Evolutionary conservation across 2,888 invertebrate species (phyloP), one percentile per base, ranked within the genome.

Genomic region (Dione vanillae): DNA sequence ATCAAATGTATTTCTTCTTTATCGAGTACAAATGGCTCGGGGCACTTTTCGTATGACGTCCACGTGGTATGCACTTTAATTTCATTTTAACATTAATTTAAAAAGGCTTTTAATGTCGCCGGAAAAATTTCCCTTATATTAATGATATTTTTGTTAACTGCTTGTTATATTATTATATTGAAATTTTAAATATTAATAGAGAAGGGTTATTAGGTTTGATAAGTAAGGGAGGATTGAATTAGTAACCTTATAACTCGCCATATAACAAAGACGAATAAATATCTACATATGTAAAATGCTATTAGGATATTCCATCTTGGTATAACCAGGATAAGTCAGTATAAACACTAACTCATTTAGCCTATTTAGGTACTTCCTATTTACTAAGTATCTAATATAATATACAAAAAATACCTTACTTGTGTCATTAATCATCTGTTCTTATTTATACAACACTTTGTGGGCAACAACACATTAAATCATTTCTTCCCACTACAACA

Each of bases 21-120:
- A 65, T 45, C 56, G 56, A 52, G 65, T 58, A 69, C 35, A 70
- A 66, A 66, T 64, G 27, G 72, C 72, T 68, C 43, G 62, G 61
- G 54, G 68, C 65, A 70, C 65, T 72, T 66, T 74, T 69, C 61
- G 65, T 62, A 62, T 69, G 61, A 69, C 54, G 47, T 52, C 69
- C 64, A 69, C 71, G 65, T 69, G 71, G 69, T 69, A 43, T 74
- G 67, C 67, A 59, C 68, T 72, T 69, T 71, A 70, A 73, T 73
- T 77, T 71, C 71, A 74, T 74, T 75, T 74, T 58, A 58, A 69
- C 72, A 77, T 74, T 76, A 70, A 76, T 71, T 73, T 75, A 74
- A 77, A 73, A 70, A 69, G 56, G 71, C 67, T 75, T 74, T 73
- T 67, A 74, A 54, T 68, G 43, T 68, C 61, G 62, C 45, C 45